Evolutionary conservation across 2,888 invertebrate species (phyloP), one percentile per base, ranked within the genome.

Genomic region (Xylophagus ater): DNA sequence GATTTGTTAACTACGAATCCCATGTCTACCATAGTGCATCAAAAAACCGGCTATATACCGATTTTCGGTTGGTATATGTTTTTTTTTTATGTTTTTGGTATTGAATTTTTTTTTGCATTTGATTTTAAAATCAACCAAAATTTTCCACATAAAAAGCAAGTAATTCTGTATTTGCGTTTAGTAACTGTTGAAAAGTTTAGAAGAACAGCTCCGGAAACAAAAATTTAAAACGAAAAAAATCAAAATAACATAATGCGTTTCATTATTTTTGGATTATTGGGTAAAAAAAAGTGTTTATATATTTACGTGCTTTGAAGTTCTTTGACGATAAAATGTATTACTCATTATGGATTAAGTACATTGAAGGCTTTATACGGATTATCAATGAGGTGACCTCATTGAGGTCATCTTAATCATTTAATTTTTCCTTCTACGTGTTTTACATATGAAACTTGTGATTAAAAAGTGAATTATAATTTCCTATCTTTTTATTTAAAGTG

Each of bases 111-210:
- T 15, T 9, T 18, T 13, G 19, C 4, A 13, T 4, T 15, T 12
- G 20, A n/a, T 32, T 20, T 3, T 10, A 14, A 6, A 18, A 4
- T 10, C n/a, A 13, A 14, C 6, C 35, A 4, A n/a, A 12, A 9
- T 35, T 35, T 18, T n/a, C n/a, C n/a, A 26, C 28, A 35, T 35
- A 35, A 35, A 35, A 28, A 21, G 26, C 12, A 18, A 28, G 18
- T 26, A 12, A 10, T 9, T 5, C 18, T 4, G 19, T 8, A 4
- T 10, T n/a, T 26, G 35, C 28, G 17, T 17, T 35, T 15, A 35
- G 25, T 35, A 25, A 9, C 18, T 35, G 14, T 17, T 17, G 17
- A 19, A 4, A 26, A 7, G n/a, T 35, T 17, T n/a, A n/a, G n/a
- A n/a, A n/a, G n/a, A n/a, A n/a, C n/a, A n/a, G n/a, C n/a, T n/a